Base-by-base conservation (phyloP, 2,797 vertebrate species). In the Cichlasoma orientale region DNA sequence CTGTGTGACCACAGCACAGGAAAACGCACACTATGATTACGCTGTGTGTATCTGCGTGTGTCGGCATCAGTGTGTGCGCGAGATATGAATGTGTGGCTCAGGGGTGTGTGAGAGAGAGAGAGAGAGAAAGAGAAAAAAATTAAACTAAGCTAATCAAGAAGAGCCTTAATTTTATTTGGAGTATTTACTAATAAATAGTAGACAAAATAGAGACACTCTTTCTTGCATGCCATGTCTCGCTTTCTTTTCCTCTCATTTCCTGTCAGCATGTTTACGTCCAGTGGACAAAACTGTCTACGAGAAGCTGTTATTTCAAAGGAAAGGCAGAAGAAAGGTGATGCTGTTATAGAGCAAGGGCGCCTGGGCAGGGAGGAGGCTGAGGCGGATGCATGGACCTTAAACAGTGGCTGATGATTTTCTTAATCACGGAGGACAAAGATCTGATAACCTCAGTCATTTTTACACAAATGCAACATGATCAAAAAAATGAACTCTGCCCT, bases 1-100 rank as follows among this genome's bases (percentile, higher is more conserved):
- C 86, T 89, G 84, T 89, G 86, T 25, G 86, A 83, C 79, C 86
- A 69, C 88, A 88, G 85, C 78, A 75, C 78, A 87, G 78, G 78
- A 90, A 91, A 89, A 88, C 79, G 89, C 87, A 85, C 72, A 74
- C 61, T 79, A 80, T 25, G 79, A 87, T 89, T 78, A 76, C 77
- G 33, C 6, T 53, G 33, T 21, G 25, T 55, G 56, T 2, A 6
- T 66, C 16, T 66, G 38, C 3, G 5, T 4, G 4, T 25, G 31
- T 59, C 38, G 44, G 55, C 27, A 29, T 31, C 27, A 27, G 63
- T 63, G 77, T 73, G 69, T 47, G 56, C 18, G n/a, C 16, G 38
- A 47, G 7, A 27, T 50, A 68, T 29, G 63, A 68, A 13, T 2
- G 44, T 3, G 25, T 31, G 44, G 63, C 38, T 10, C 38, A 6